These are phyloP conservation scores for Nemurella pictetii DNA, from an alignment of 2,888 invertebrate species.

Conservation along the genomic window DNA sequence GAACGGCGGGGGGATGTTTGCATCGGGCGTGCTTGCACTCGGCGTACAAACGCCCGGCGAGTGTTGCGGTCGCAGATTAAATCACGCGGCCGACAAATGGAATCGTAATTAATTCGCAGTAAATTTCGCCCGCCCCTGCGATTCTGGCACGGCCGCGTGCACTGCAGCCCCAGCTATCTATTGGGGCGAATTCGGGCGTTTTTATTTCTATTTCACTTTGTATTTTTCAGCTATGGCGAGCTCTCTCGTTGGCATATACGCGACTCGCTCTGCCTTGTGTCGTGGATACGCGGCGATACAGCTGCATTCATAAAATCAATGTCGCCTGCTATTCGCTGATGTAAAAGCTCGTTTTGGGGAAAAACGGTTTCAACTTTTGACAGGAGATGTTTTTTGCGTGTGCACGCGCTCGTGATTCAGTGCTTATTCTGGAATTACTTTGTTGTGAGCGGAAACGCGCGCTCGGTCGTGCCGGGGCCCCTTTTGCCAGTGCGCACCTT, in stretches of 20 bases:
- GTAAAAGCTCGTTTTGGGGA: constrained; percentile 1
- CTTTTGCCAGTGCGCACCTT: not conserved
- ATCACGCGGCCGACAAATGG: constrained; percentile 37
- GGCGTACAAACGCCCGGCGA: not conserved
- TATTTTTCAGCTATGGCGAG: not conserved
- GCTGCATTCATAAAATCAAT: constrained; percentile 28
- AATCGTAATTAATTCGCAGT: constrained; percentile 38
- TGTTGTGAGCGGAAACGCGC: not conserved
- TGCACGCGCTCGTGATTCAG: not conserved
- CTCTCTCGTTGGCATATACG: no score
- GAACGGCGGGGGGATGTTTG: no score
- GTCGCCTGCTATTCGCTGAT: constrained; percentile 6
- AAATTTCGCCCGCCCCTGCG: constrained; percentile 30
- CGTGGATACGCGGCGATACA: not conserved
- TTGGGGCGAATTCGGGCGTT: not conserved
- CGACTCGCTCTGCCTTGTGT: not conserved
- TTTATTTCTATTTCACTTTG: constrained; percentile 7
- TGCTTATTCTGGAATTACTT: constrained; percentile 1
- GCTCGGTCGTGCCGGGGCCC: not conserved
- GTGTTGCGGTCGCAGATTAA: constrained; percentile 33
- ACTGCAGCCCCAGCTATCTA: not conserved
- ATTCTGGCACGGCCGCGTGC: not conserved
- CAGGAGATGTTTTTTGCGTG: not conserved
- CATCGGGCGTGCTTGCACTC: no score
- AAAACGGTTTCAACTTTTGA: constrained; percentile 25